Conservation (phyloP, 2,797 vertebrate species). For the Cyclopterus lumpus region DNA sequence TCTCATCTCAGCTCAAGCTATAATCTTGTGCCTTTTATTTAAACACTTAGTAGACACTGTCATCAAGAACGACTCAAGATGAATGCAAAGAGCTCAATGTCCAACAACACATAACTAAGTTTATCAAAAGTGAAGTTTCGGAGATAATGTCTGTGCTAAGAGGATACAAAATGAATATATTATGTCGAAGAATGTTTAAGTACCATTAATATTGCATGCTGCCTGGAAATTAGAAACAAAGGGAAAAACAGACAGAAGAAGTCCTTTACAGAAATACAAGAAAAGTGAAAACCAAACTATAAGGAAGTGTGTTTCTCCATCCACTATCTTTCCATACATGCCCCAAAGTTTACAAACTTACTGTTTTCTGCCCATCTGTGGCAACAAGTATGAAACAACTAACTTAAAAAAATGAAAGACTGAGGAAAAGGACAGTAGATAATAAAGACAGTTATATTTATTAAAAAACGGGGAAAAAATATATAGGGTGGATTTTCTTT, state of each 20-base stretch:
- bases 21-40: conserved; percentile 12
- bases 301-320: too few relatives aligned
- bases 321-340: neutral
- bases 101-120: neutral
- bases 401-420: neutral
- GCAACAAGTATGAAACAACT: neutral
- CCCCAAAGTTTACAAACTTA: neutral
- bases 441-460: neutral
- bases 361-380: neutral
- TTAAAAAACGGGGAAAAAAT: neutral
- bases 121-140: neutral
- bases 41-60: neutral
- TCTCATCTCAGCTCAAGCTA: conserved; percentile 28
- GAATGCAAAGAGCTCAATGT: conserved; percentile 6
- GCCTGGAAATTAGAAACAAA: neutral
- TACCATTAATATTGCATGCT: neutral
- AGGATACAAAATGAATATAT: conserved; percentile 11
- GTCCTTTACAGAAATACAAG: neutral
- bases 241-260: neutral
- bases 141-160: conserved; percentile 4
- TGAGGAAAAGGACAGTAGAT: neutral
- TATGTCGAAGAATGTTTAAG: neutral
- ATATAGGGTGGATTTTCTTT: neutral
- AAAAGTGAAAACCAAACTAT: conserved; percentile 1
- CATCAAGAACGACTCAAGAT: neutral